A percentile compares a stretch with the other conserved stretches of the same genome.
Conservation (phyloP, 2,113 vertebrate species). For the Dermatemys mawii region DNA sequence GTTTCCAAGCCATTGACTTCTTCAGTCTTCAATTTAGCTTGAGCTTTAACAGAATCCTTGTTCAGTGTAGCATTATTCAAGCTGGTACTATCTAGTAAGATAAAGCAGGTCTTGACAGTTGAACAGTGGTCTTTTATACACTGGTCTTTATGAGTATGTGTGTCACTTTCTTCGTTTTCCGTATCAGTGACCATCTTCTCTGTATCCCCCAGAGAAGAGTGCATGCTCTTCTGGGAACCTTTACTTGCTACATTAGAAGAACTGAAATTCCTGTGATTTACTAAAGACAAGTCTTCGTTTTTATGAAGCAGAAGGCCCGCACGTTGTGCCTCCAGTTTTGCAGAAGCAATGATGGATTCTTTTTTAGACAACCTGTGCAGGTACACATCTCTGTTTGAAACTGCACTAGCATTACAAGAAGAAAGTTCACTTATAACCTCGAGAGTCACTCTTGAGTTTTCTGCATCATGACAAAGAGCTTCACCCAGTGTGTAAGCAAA, state of each 20-base stretch:
- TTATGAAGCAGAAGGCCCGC: not conserved
- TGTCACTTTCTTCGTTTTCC: not conserved
- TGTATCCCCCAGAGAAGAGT: not conserved
- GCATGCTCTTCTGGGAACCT: slow-evolving; percentile 10
- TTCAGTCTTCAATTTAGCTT: not conserved
- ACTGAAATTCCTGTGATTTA: not conserved
- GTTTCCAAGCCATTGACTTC: not conserved
- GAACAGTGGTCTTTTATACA: not conserved
- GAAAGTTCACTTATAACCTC: not conserved
- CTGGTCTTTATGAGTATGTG: not conserved
- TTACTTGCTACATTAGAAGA: not conserved
- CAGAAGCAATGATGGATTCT: slow-evolving; percentile 43
- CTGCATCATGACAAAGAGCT: slow-evolving; percentile 1
- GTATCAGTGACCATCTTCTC: not conserved
- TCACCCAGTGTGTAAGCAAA: slow-evolving; percentile 18
- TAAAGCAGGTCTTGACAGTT: slow-evolving; percentile 10
- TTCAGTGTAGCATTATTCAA: slow-evolving; percentile 6
- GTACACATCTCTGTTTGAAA: slow-evolving; percentile 13
- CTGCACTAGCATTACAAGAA: slow-evolving; percentile 6
- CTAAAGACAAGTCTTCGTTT: slow-evolving; percentile 4
- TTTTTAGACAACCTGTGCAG: slow-evolving; percentile 49
- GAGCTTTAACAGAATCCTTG: not conserved
- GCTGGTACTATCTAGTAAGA: not conserved
- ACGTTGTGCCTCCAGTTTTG: not conserved
- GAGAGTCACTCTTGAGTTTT: slow-evolving; percentile 28